Evolutionary conservation across 2,797 vertebrate species (phyloP), one percentile per base, ranked within the genome.

Genomic region (Phyllotis vaccarum): DNA sequence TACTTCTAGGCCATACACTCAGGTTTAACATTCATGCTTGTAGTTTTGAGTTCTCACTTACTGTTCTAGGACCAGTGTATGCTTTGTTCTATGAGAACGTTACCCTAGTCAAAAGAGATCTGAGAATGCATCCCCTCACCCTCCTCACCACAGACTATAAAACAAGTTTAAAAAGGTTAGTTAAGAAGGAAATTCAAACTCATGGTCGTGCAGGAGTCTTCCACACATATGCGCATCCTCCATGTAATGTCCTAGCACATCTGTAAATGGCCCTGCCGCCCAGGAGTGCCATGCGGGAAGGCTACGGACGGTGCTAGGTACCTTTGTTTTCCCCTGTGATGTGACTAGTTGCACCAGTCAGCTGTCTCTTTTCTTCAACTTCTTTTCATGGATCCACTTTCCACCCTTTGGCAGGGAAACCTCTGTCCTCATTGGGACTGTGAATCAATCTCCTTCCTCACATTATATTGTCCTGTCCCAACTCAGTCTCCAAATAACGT

Each of bases 211-310:
- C 0, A 0, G 34, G 24, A 37, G 43, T 27, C 64, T 83, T 72
- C 0, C 1, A 12, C 2, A 0, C 10, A 22, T 22, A 68, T 29
- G 21, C 4, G 3, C 62, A 10, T 78, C 52, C 31, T 43, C 9
- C 88, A 8, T 31, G 56, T 49, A 17, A 16, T 60, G 4, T 17
- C 56, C 83, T 64, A 58, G 46, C 22, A 43, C 52, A 62, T 40
- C 75, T 79, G 31, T 43, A 40, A 60, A 64, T 11, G 68, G 46
- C 37, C 37, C 66, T 66, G n/a, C 5, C 13, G 64, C 64, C 62
- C 70, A 0, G 7, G 24, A 60, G 27, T 62, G 21, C n/a, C 9
- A 0, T n/a, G 34, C 56, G 34, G 66, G 37, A 75, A 43, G 62
- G n/a, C 70, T n/a, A 16, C 3, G 64, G 82, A 40, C 56, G 2